A percentile compares a stretch with the other conserved stretches of the same genome.
Conservation (phyloP, 2,113 vertebrate species). For the Nothocercus julius region DNA sequence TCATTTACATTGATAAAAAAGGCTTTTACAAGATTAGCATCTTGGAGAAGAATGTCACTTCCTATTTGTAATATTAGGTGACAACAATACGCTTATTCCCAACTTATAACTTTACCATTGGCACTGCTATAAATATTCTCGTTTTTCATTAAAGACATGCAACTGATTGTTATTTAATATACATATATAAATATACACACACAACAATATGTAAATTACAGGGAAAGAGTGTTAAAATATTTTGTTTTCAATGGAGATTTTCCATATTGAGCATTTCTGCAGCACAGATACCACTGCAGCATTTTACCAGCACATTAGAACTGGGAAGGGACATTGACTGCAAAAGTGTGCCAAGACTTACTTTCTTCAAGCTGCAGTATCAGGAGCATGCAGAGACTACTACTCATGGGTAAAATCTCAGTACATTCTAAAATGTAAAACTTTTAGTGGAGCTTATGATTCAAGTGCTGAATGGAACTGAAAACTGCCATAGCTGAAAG, state of each 20-base stretch:
- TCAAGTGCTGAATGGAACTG: not conserved
- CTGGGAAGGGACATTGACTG: not conserved
- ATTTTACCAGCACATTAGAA: not conserved
- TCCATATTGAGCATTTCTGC: not conserved
- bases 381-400: not conserved
- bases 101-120: not conserved
- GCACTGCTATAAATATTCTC: not conserved
- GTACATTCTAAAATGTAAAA: not conserved
- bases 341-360: not conserved
- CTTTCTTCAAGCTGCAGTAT: fast-evolving
- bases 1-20: not conserved
- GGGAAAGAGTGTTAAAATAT: not conserved
- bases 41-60: not conserved
- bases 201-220: not conserved
- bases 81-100: not conserved
- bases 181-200: not conserved
- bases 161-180: not conserved
- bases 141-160: not conserved
- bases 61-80: not conserved
- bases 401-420: not conserved
- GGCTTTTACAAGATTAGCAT: not conserved
- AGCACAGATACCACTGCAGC: not conserved
- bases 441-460: not conserved
- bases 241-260: not conserved
- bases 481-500: not conserved